Conservation (phyloP, 2,113 vertebrate genomes). For the Microtus ochrogaster region DNA sequence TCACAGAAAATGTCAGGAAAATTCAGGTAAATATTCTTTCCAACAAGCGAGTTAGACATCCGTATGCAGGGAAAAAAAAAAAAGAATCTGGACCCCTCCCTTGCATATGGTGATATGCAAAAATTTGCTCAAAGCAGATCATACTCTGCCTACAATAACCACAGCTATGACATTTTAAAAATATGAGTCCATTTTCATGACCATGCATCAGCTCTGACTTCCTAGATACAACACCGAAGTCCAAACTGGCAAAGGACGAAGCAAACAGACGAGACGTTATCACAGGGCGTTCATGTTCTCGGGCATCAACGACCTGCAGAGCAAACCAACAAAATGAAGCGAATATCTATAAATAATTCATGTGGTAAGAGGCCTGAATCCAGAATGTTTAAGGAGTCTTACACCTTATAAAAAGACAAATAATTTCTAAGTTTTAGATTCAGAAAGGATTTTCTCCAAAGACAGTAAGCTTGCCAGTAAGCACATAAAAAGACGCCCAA, state of each 20-base stretch:
- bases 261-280: background rate
- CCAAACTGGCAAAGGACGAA: background rate
- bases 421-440: background rate
- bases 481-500: background rate
- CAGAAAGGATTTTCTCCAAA: background rate
- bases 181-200: background rate
- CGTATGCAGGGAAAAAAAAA: background rate
- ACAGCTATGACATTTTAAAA: background rate
- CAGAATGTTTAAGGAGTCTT: background rate
- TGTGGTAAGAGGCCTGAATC: no score
- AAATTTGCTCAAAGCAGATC: background rate
- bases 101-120: background rate
- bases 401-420: background rate
- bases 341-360: background rate
- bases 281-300: background rate
- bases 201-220: background rate
- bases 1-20: background rate
- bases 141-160: background rate
- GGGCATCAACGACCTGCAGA: background rate
- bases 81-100: background rate
- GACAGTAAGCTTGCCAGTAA: background rate
- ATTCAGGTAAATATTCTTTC: background rate
- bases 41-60: background rate
- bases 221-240: background rate
- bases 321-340: background rate